Evolutionary conservation across 2,113 vertebrate species (phyloP).

Genomic region (Herpetotheres cachinnans): DNA sequence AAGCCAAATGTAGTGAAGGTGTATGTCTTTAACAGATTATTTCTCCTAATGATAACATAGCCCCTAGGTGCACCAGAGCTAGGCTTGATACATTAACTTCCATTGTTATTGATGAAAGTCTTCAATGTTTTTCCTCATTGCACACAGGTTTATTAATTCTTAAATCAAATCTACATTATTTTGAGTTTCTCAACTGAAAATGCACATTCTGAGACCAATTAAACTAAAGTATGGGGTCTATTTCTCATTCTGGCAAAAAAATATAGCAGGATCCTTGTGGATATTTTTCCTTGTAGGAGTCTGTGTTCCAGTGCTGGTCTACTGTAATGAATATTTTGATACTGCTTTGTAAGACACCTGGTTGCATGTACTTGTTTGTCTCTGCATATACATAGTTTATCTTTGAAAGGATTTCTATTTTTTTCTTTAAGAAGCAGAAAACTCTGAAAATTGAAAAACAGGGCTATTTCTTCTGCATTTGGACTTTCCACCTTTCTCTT

Average conservation of each 20-base stretch:
- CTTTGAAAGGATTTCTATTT: background rate
- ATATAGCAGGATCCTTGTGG: background rate
- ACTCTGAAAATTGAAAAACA: background rate
- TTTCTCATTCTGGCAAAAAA: background rate
- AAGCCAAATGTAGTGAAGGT: background rate
- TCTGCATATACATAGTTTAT: background rate
- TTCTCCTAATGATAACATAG: background rate
- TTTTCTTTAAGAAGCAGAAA: background rate
- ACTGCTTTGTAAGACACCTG: background rate
- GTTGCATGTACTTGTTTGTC: background rate
- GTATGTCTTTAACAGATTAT: background rate
- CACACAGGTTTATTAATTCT: constrained; percentile 34
- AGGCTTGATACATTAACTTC: background rate
- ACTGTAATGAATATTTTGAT: background rate
- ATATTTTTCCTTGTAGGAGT: background rate
- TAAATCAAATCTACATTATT: constrained; percentile 44
- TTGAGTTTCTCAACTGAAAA: background rate
- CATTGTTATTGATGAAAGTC: constrained; percentile 27
- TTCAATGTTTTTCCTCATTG: constrained; percentile 12
- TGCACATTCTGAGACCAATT: constrained; percentile 35
- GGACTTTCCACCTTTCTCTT: background rate
- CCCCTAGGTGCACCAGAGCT: background rate
- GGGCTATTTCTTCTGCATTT: background rate
- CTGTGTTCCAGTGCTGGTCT: background rate
- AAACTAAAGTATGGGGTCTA: background rate